Conservation (phyloP, 2,113 vertebrate species). For the Pituophis catenifer region DNA sequence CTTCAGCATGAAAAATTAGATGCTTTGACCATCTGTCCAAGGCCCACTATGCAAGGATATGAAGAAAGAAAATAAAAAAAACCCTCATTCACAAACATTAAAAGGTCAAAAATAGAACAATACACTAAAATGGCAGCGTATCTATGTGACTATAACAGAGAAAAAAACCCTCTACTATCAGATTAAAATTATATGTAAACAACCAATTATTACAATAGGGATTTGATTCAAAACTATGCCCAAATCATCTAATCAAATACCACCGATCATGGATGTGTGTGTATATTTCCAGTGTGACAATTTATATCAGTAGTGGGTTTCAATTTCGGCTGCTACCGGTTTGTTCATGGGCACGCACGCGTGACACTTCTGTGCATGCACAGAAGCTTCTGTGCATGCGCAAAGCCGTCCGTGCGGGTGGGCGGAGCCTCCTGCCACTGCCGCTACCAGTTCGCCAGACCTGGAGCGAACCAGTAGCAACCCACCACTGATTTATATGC, state of each 20-base stretch:
- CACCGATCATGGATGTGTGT: neutral
- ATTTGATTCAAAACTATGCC: neutral
- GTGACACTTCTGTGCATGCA: no score
- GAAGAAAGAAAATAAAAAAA: neutral
- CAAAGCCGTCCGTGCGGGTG: no score
- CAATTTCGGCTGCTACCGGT: no score
- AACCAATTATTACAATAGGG: neutral
- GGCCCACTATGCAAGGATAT: neutral
- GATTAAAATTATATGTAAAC: neutral
- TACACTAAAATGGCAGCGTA: neutral
- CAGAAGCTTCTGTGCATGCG: no score
- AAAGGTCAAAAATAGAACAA: neutral
- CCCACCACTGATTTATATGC: neutral
- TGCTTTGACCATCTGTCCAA: neutral
- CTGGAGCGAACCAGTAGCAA: no score
- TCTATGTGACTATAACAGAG: neutral
- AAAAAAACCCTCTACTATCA: neutral
- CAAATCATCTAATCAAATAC: neutral
- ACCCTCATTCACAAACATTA: neutral
- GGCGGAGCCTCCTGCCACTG: no score
- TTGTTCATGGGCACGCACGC: no score
- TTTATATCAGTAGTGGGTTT: neutral
- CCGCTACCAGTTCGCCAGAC: no score
- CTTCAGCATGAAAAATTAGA: neutral
- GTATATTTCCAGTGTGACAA: neutral